These are phyloP conservation scores for Petrocephalus schoutedeni DNA, from an alignment of 2,797 vertebrate species.

Conservation along the genomic window DNA sequence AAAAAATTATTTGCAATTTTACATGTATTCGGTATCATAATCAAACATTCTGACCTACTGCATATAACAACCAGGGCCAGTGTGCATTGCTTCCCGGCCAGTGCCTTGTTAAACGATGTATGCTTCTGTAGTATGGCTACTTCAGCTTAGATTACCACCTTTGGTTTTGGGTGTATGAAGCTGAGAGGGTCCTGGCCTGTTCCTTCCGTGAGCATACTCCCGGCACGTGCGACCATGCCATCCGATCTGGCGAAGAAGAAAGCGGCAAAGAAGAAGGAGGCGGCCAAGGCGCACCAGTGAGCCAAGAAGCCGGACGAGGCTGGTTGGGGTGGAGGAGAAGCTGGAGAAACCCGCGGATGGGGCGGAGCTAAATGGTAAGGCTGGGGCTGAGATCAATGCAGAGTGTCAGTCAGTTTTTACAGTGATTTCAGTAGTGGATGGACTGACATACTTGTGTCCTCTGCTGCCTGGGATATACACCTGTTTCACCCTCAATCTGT, in stretches of 20 bases:
- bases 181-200: not conserved
- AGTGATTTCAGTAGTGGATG: not conserved
- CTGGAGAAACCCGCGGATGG: constrained; percentile 61
- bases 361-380: constrained; percentile 68
- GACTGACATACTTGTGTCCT: not conserved
- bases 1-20: not conserved
- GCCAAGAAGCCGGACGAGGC: constrained; percentile 72
- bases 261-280: constrained; percentile 72
- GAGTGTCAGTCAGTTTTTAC: not conserved
- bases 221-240: constrained; percentile 49
- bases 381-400: not conserved
- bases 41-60: not conserved
- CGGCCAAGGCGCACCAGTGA: constrained; percentile 77
- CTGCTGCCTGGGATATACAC: not conserved
- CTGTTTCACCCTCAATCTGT: not conserved
- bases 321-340: constrained; percentile 61
- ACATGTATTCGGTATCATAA: not conserved
- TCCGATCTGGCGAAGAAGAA: constrained; percentile 74
- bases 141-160: not conserved
- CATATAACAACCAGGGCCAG: not conserved
- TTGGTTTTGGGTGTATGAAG: not conserved
- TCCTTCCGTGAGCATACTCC: not conserved
- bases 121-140: not conserved
- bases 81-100: not conserved
- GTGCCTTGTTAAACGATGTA: not conserved